These are phyloP conservation scores for Platanista minor DNA, from an alignment of 2,113 vertebrate genomes.

Conservation along the genomic window DNA sequence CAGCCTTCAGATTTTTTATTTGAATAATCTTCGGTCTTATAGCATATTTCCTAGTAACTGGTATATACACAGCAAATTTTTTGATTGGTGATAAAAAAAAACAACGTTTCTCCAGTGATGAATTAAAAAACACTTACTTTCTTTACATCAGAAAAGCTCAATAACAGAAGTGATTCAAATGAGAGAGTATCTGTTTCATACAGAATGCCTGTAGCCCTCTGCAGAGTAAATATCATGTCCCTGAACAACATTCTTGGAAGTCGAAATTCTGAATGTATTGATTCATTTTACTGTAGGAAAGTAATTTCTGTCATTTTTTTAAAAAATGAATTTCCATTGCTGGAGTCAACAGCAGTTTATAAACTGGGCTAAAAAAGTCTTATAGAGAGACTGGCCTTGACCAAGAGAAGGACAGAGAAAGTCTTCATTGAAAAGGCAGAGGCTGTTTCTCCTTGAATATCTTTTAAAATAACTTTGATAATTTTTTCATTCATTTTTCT, in stretches of 20 bases:
- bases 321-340: slow-evolving; percentile 27
- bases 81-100: background rate
- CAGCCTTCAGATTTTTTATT: background rate
- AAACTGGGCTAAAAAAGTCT: slow-evolving; percentile 20
- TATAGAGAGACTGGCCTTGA: background rate
- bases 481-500: background rate
- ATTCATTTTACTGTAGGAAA: slow-evolving; percentile 46
- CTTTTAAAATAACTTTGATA: background rate
- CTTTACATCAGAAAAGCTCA: background rate
- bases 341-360: slow-evolving; percentile 29
- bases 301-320: slow-evolving; percentile 48
- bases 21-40: background rate
- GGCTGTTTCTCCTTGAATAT: background rate
- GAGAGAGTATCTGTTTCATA: slow-evolving; percentile 34
- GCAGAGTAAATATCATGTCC: background rate
- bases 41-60: background rate
- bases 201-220: background rate
- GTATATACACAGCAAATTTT: background rate
- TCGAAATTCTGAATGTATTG: slow-evolving; percentile 47
- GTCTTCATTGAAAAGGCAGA: background rate
- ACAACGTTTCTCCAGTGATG: background rate
- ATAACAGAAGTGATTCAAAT: slow-evolving; percentile 31
- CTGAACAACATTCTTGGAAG: slow-evolving; percentile 42
- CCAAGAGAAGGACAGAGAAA: background rate
- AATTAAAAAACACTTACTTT: slow-evolving; percentile 31